A percentile compares a stretch with the other conserved stretches of the same genome.
These are phyloP conservation scores for Bambusicola thoracicus DNA, from an alignment of 2,113 vertebrate genomes.

Conservation along the genomic window DNA sequence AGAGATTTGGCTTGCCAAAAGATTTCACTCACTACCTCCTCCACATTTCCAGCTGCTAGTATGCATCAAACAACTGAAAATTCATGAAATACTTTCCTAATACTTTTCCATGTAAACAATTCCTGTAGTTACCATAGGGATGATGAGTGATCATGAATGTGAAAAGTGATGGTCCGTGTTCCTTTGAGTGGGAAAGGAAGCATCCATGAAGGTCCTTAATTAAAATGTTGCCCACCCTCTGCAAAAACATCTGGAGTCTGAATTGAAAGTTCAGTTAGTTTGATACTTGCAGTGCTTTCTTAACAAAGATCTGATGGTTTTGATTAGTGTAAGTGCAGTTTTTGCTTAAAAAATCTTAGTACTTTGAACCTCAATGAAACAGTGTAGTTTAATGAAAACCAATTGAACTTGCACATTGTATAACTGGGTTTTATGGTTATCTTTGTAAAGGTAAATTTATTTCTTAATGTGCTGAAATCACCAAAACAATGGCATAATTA, in stretches of 20 bases:
- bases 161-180: background rate
- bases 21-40: background rate
- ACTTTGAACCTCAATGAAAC: slow-evolving; percentile 30
- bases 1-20: background rate
- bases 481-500: background rate
- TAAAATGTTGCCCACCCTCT: slow-evolving; percentile 10
- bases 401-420: background rate
- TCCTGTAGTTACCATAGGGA: background rate
- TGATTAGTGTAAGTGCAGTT: slow-evolving; percentile 11
- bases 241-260: slow-evolving; percentile 35
- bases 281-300: slow-evolving; percentile 34
- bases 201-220: background rate
- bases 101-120: slow-evolving; percentile 5
- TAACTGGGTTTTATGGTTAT: background rate
- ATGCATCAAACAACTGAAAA: background rate
- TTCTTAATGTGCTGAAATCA: background rate
- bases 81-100: slow-evolving; percentile 21
- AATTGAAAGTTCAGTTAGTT: slow-evolving; percentile 7
- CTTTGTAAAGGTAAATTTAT: background rate
- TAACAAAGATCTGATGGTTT: slow-evolving; percentile 56
- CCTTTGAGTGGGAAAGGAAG: slow-evolving; percentile 15
- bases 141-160: background rate
- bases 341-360: slow-evolving; percentile 12
- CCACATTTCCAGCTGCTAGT: slow-evolving; percentile 4
- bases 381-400: background rate